Conservation (phyloP, 2,888 invertebrate genomes). For the Harpagoxenus sublaevis region DNA sequence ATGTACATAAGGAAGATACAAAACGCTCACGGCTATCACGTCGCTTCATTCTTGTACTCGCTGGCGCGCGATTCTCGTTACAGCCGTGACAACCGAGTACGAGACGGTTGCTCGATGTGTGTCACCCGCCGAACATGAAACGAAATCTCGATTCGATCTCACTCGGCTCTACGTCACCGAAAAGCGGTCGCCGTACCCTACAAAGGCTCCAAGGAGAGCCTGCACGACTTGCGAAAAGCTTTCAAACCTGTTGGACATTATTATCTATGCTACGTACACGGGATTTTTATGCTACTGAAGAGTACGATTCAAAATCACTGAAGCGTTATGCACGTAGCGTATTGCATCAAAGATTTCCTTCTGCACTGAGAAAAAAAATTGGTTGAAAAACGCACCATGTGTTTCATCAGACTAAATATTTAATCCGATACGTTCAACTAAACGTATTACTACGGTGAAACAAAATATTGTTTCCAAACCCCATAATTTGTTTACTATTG, state of each 20-base stretch:
- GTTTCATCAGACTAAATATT: too few species aligned
- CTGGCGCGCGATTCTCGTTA: conserved; percentile 40
- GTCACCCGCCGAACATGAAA: conserved; percentile 40
- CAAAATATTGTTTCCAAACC: too few species aligned
- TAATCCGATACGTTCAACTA: too few species aligned
- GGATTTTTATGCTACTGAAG: background rate
- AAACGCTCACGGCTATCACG: conserved; percentile 29
- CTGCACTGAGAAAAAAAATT: too few species aligned
- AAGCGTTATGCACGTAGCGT: background rate
- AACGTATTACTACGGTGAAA: too few species aligned
- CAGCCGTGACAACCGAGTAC: conserved; percentile 22
- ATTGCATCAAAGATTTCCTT: background rate
- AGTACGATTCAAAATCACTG: background rate
- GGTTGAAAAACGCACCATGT: too few species aligned
- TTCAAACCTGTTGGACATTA: conserved; percentile 51
- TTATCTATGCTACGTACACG: conserved; percentile 43
- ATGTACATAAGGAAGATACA: conserved; percentile 48
- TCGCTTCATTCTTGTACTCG: conserved; percentile 43
- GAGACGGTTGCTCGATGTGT: conserved; percentile 39
- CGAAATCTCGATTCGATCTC: conserved; percentile 46
- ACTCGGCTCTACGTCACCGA: background rate
- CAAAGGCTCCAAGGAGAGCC: background rate
- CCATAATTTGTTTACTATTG: too few species aligned
- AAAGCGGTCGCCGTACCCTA: background rate
- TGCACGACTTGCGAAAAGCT: conserved; percentile 8